Evolutionary conservation across 1,140 invertebrate species (phyloP).

Genomic region (Latrodectus geometricus): DNA sequence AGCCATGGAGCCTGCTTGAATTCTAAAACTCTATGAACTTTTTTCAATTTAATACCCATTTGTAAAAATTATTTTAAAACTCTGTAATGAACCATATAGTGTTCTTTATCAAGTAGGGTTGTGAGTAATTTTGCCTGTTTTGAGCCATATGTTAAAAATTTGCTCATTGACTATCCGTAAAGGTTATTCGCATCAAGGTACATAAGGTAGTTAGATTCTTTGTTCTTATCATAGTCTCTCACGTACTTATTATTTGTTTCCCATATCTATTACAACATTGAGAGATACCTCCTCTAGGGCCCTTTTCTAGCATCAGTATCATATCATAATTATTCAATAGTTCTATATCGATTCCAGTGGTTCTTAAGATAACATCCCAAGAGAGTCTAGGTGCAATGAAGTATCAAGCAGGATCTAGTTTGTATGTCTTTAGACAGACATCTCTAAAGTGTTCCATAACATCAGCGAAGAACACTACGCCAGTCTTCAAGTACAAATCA

Average conservation of each 20-base stretch:
- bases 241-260: constrained; percentile 63
- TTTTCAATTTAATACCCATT: constrained; percentile 70
- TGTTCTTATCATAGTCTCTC: constrained; percentile 53
- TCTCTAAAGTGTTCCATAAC: no score
- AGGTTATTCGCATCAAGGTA: constrained; percentile 64
- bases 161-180: constrained; percentile 62
- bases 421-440: no score
- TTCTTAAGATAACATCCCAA: constrained; percentile 36
- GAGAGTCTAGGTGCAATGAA: constrained; percentile 61
- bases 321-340: constrained; percentile 29
- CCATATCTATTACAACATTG: constrained; percentile 26
- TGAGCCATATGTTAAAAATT: constrained; percentile 59
- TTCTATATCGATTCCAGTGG: constrained; percentile 24
- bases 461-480: no score
- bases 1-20: no score
- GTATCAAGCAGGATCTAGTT: no score
- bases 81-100: constrained; percentile 72
- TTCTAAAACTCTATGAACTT: constrained; percentile 71
- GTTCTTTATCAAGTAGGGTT: constrained; percentile 61
- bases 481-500: constrained; percentile 64
- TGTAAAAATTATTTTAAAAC: constrained; percentile 72
- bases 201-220: constrained; percentile 64
- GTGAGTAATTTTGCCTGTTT: constrained; percentile 38
- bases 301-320: constrained; percentile 13
- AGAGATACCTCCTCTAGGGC: constrained; percentile 13